Conservation (phyloP, 2,797 vertebrate genomes). For the Ptychadena robeensis region DNA sequence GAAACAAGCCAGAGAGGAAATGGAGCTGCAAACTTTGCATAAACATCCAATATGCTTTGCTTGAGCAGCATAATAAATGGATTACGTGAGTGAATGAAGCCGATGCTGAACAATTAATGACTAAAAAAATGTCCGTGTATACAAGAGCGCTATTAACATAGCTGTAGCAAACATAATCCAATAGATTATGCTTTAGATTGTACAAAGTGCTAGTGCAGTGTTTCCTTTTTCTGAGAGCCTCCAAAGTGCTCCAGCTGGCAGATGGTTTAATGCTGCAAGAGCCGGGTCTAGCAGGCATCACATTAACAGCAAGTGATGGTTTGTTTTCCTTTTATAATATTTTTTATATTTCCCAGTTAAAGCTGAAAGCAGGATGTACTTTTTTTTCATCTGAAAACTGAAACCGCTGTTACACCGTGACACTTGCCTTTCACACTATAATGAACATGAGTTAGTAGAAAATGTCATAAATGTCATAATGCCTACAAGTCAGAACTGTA, state of each 20-base stretch:
- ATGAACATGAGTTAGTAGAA: slow-evolving; percentile 47
- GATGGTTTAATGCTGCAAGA: slow-evolving; percentile 36
- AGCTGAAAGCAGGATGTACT: slow-evolving; percentile 18
- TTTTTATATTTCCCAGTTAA: background rate
- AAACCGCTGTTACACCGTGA: slow-evolving; percentile 10
- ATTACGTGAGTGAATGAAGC: slow-evolving; percentile 47
- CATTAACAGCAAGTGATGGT: slow-evolving; percentile 39
- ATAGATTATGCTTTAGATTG: slow-evolving; percentile 47
- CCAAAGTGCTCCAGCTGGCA: slow-evolving; percentile 57
- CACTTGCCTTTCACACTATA: background rate
- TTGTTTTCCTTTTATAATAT: slow-evolving; percentile 3
- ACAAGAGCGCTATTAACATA: slow-evolving; percentile 42
- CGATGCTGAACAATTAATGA: slow-evolving; percentile 56
- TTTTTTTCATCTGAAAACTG: slow-evolving; percentile 16
- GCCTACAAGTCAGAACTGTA: background rate
- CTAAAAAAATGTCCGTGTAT: slow-evolving; percentile 35
- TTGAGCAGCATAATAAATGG: slow-evolving; percentile 44
- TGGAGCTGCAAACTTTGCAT: slow-evolving; percentile 52
- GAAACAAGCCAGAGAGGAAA: slow-evolving; percentile 60
- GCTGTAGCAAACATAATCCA: slow-evolving; percentile 41
- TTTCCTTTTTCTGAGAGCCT: slow-evolving; percentile 57
- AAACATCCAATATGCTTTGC: slow-evolving; percentile 53
- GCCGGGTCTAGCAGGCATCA: slow-evolving; percentile 37
- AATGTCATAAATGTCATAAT: slow-evolving; percentile 46
- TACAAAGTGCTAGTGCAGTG: slow-evolving; percentile 46